These are phyloP conservation scores for Coregonus suidteri DNA, from an alignment of 2,797 vertebrate genomes.

Conservation along the genomic window DNA sequence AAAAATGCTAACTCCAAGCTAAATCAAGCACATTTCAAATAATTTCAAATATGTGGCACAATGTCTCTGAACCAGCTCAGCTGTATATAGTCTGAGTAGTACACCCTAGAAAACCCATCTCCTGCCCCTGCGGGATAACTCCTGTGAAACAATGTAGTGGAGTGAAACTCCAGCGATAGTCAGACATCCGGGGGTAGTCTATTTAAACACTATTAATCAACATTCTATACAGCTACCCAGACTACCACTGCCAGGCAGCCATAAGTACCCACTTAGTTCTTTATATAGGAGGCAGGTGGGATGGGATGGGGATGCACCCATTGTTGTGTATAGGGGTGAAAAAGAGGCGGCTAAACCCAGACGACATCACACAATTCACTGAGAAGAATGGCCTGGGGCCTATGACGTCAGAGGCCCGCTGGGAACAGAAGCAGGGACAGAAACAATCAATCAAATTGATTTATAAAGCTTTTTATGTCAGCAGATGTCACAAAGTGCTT, in stretches of 20 bases:
- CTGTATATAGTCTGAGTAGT: slow-evolving; percentile 47
- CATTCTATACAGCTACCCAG: slow-evolving; percentile 27
- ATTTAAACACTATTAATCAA: slow-evolving; percentile 69
- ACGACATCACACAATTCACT: slow-evolving; percentile 28
- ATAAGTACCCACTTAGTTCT: slow-evolving; percentile 61
- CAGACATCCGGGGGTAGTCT: slow-evolving; percentile 36
- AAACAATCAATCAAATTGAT: too few relatives aligned
- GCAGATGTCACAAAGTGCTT: too few relatives aligned
- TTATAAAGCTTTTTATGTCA: too few relatives aligned
- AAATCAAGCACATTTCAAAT: too few relatives aligned
- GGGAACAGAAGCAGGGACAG: not conserved
- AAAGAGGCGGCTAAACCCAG: not conserved
- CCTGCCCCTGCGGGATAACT: not conserved
- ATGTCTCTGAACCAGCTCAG: not conserved
- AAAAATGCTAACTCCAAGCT: not conserved
- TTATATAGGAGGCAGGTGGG: slow-evolving; percentile 44
- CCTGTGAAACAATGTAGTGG: slow-evolving; percentile 48
- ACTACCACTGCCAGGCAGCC: slow-evolving; percentile 35
- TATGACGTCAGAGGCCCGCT: slow-evolving; percentile 37
- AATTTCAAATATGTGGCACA: not conserved
- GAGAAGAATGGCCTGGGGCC: slow-evolving; percentile 47
- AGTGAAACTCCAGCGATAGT: slow-evolving; percentile 31
- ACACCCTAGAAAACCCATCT: slow-evolving; percentile 26
- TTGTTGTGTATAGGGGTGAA: slow-evolving; percentile 33
- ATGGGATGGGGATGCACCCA: slow-evolving; percentile 35